Percentiles rank a stretch among this genome's conserved stretches.
Evolutionary conservation across 2,113 vertebrate species (phyloP).

Genomic region (Sander vitreus): DNA sequence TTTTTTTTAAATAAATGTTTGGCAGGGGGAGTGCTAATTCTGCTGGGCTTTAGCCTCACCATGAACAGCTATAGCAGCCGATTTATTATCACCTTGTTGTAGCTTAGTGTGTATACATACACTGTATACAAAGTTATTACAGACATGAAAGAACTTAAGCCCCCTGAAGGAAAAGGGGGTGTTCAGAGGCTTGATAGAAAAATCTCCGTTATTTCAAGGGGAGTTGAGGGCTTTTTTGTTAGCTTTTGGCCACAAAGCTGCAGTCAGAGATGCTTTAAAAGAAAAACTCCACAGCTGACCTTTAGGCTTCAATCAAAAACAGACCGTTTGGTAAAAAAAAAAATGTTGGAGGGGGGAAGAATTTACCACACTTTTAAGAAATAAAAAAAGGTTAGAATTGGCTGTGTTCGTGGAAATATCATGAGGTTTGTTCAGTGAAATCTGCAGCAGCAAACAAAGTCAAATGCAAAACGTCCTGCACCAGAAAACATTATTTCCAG

Average conservation of each 20-base stretch:
- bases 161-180: slow-evolving; percentile 59
- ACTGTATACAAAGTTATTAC: slow-evolving; percentile 74
- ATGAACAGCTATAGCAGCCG: slow-evolving; percentile 48
- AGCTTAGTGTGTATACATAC: slow-evolving; percentile 67
- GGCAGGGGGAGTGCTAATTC: slow-evolving; percentile 53
- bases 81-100: slow-evolving; percentile 74
- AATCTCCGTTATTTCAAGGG: slow-evolving; percentile 66
- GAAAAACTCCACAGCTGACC: slow-evolving; percentile 71
- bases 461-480: slow-evolving; percentile 8
- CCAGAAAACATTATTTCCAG: neutral
- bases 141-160: slow-evolving; percentile 69
- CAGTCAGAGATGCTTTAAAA: slow-evolving; percentile 67
- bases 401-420: slow-evolving; percentile 18
- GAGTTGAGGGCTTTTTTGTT: slow-evolving; percentile 64
- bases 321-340: slow-evolving; percentile 50
- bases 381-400: slow-evolving; percentile 1
- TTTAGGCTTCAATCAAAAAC: slow-evolving; percentile 76
- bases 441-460: slow-evolving; percentile 1
- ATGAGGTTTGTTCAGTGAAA: neutral
- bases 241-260: slow-evolving; percentile 65
- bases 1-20: slow-evolving; percentile 20
- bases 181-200: slow-evolving; percentile 69
- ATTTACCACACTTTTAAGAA: slow-evolving; percentile 45
- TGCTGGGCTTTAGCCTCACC: slow-evolving; percentile 57
- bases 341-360: slow-evolving; percentile 32